A percentile compares a stretch with the other conserved stretches of the same genome.
phyloP scores from a whole-genome alignment of 2,113 vertebrate species.

The Pteropus alecto region DNA sequence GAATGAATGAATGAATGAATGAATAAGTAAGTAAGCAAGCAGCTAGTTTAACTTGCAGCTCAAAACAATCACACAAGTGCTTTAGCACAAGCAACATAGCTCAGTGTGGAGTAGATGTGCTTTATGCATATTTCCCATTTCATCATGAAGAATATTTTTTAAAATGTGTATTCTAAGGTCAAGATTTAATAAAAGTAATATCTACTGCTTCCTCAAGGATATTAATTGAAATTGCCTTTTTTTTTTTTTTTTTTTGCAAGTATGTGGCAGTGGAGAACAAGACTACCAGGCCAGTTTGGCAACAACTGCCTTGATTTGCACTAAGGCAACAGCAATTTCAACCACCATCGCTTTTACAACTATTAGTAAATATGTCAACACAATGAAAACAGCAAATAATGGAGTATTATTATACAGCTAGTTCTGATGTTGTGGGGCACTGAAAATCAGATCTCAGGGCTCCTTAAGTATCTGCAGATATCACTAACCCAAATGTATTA shows the following conservation, averaged over 20 bases:
- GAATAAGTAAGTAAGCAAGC: background rate
- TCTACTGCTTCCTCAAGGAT: background rate
- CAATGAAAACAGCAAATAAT: background rate
- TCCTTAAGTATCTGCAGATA: background rate
- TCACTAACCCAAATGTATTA: background rate
- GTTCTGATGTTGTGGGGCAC: background rate
- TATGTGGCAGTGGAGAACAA: background rate
- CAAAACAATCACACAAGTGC: background rate
- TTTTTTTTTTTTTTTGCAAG: background rate
- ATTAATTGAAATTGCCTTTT: background rate
- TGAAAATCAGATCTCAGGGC: background rate
- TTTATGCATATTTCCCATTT: background rate
- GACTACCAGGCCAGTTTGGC: background rate
- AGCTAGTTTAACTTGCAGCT: background rate
- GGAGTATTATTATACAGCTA: background rate
- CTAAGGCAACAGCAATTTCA: background rate
- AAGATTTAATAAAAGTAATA: constrained; percentile 32
- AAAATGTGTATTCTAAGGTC: background rate
- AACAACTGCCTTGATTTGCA: background rate
- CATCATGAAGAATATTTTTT: background rate
- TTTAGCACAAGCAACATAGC: background rate
- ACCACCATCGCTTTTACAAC: background rate
- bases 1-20: too few relatives aligned
- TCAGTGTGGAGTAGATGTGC: background rate
- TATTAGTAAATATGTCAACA: background rate